Evolutionary conservation across 2,797 vertebrate genomes (phyloP).

Genomic region (Ceyx erithaca): DNA sequence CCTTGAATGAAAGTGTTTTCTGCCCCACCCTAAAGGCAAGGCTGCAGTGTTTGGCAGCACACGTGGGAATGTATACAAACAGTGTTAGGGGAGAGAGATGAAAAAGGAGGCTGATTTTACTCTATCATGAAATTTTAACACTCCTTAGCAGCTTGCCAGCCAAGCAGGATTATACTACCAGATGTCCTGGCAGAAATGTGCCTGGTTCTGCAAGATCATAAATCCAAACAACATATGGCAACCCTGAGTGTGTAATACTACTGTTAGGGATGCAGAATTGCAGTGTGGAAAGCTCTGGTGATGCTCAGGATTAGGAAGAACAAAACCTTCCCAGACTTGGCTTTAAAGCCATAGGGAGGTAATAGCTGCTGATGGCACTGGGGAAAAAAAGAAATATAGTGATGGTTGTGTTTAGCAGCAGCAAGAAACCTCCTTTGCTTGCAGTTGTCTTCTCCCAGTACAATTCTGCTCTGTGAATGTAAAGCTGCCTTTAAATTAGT

Average conservation of each 20-base stretch:
- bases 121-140: conserved; percentile 33
- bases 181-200: conserved; percentile 52
- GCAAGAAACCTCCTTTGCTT: neutral
- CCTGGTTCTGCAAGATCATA: neutral
- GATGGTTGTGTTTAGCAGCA: neutral
- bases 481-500: neutral
- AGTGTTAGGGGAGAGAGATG: neutral
- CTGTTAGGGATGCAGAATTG: conserved; percentile 5
- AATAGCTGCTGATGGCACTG: neutral
- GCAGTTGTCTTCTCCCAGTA: neutral
- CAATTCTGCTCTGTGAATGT: neutral
- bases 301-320: neutral
- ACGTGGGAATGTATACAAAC: conserved; percentile 18
- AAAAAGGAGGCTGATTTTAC: conserved; percentile 36
- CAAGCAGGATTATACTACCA: conserved; percentile 6
- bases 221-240: conserved; percentile 49
- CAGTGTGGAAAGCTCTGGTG: conserved; percentile 4
- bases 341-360: neutral
- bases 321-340: neutral
- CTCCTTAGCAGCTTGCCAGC: conserved; percentile 37
- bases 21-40: neutral
- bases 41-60: neutral
- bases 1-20: neutral
- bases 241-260: neutral
- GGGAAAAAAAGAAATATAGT: neutral